phyloP scores from a whole-genome alignment of 2,888 invertebrate genomes.

The Caprella mutica region DNA sequence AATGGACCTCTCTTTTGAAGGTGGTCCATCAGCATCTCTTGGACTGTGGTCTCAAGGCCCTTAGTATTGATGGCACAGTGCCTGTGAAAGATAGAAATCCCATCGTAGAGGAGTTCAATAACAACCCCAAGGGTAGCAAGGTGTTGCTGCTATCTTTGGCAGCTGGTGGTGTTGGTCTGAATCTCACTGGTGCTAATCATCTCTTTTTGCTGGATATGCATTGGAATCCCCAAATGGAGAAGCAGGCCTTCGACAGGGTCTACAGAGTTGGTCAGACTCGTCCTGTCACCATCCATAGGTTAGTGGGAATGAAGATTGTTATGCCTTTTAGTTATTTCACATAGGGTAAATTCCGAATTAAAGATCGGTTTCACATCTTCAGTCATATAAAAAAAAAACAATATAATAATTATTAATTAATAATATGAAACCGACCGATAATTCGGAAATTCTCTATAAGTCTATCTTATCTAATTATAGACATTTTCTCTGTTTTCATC shows the following conservation, averaged over 20 bases:
- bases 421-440: too few relatives aligned
- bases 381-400: too few relatives aligned
- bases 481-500: too few relatives aligned
- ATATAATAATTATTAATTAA: too few relatives aligned
- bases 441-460: too few relatives aligned
- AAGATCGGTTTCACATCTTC: too few relatives aligned
- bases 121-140: conserved; percentile 47
- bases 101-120: conserved; percentile 61
- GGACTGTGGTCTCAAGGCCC: conserved; percentile 46
- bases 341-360: too few relatives aligned
- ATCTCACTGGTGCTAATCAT: conserved; percentile 84
- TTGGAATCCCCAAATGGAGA: conserved; percentile 94
- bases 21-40: conserved; percentile 57
- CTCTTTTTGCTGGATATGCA: conserved; percentile 80
- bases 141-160: conserved; percentile 39
- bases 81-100: conserved; percentile 58
- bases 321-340: too few relatives aligned
- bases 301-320: too few relatives aligned
- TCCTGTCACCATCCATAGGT: conserved; percentile 32
- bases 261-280: conserved; percentile 45
- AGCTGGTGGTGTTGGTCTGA: conserved; percentile 68
- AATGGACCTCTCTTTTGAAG: conserved; percentile 74
- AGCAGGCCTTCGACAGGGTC: conserved; percentile 86
- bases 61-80: conserved; percentile 63
- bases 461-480: too few relatives aligned